Conservation (phyloP, 2,113 vertebrate species). For the Capreolus pygargus region DNA sequence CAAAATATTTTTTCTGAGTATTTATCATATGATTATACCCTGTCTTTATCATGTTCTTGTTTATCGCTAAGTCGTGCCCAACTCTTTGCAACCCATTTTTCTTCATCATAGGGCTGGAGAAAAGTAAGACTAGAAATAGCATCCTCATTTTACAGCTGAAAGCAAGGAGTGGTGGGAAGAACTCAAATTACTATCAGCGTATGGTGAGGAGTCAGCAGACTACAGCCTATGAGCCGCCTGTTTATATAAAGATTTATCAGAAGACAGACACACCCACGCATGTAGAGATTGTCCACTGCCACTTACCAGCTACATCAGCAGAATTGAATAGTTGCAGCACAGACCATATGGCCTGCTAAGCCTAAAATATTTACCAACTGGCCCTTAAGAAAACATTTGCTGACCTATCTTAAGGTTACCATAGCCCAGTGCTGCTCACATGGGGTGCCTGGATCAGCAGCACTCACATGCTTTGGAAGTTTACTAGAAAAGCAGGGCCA, state of each 20-base stretch:
- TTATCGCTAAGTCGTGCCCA: not conserved
- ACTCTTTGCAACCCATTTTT: not conserved
- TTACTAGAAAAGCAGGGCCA: not conserved
- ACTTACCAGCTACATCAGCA: not conserved
- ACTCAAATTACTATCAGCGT: rapidly evolving
- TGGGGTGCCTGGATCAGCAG: not conserved
- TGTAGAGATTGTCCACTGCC: rapidly evolving
- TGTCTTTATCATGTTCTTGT: not conserved
- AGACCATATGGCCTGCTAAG: not conserved
- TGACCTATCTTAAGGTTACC: not conserved
- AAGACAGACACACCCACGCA: not conserved
- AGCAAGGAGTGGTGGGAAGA: not conserved
- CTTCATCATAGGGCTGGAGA: not conserved
- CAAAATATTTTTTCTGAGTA: not conserved
- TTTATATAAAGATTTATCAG: not conserved
- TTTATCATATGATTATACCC: not conserved
- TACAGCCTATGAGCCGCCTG: rapidly evolving
- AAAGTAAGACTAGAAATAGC: not conserved
- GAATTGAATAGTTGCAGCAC: not conserved
- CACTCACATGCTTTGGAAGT: not conserved
- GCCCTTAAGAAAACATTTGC: not conserved
- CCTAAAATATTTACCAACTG: not conserved
- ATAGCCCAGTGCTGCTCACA: not conserved
- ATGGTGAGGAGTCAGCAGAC: not conserved
- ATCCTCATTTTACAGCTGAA: not conserved